Percentiles rank a stretch among this genome's conserved stretches.
phyloP scores from a whole-genome alignment of 1,140 invertebrate genomes.

The Drosophila quadrilineata region DNA sequence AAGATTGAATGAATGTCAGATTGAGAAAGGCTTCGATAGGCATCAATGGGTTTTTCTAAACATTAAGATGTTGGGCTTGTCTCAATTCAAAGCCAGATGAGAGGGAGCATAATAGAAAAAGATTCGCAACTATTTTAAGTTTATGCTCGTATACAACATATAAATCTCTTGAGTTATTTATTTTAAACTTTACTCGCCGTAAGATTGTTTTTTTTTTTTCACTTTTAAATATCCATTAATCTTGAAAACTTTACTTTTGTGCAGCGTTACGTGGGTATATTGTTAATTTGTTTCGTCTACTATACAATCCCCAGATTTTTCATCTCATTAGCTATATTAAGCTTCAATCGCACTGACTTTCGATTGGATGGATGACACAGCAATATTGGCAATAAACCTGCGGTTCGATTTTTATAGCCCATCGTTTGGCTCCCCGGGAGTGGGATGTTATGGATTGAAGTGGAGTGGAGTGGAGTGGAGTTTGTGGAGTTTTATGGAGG shows the following conservation, averaged over 20 bases:
- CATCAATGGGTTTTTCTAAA: constrained; percentile 10
- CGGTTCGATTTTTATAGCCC: constrained; percentile 33
- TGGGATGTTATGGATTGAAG: no score
- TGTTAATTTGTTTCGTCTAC: constrained; percentile 7
- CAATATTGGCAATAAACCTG: constrained; percentile 17
- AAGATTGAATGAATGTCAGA: constrained; percentile 17
- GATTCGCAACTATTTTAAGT: constrained; percentile 8
- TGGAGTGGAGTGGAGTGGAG: neutral
- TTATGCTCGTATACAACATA: neutral
- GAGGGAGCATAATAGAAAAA: neutral
- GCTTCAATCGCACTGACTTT: constrained; percentile 43
- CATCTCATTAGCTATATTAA: constrained; percentile 1
- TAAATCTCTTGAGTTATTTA: neutral
- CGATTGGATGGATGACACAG: constrained; percentile 52
- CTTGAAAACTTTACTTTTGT: neutral
- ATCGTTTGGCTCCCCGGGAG: no score
- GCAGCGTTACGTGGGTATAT: constrained; percentile 1
- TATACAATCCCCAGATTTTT: constrained; percentile 7
- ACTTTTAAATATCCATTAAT: neutral
- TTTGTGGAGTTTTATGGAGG: constrained; percentile 22
- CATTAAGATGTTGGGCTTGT: neutral
- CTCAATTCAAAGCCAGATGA: no score
- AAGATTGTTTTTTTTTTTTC: neutral
- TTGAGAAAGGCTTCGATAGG: constrained; percentile 11
- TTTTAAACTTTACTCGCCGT: no score